phyloP scores from a whole-genome alignment of 2,113 vertebrate genomes.

The Aptenodytes forsteri region DNA sequence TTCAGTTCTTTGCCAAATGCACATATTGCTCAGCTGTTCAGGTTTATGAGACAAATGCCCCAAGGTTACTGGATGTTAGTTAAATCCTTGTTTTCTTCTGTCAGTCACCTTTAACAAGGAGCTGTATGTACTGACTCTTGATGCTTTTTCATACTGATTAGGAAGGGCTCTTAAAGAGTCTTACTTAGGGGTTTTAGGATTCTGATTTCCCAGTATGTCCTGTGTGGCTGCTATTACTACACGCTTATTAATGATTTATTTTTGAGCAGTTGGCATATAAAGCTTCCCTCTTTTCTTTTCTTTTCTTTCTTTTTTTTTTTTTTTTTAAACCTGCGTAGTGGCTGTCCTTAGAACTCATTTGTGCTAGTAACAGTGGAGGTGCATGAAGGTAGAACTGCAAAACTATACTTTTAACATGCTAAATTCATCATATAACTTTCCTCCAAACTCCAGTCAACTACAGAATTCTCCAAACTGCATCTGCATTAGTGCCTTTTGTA shows the following conservation, averaged over 20 bases:
- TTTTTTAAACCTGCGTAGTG: background rate
- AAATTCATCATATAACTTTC: background rate
- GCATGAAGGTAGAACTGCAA: background rate
- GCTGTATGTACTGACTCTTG: background rate
- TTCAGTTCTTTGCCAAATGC: conserved; percentile 40
- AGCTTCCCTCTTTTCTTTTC: background rate
- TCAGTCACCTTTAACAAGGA: conserved; percentile 53
- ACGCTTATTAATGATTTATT: background rate
- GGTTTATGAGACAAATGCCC: background rate
- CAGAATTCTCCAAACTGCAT: background rate
- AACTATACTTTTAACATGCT: background rate
- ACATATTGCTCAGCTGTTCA: conserved; percentile 30
- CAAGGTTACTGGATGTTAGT: conserved; percentile 37
- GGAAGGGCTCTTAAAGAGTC: background rate
- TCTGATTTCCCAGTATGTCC: background rate
- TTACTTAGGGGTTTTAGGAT: background rate
- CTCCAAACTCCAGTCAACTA: background rate
- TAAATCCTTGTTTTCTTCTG: conserved; percentile 19
- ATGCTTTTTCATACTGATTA: background rate
- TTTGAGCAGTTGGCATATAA: background rate
- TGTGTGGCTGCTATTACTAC: background rate
- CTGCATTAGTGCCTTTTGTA: background rate
- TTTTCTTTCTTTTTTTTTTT: background rate
- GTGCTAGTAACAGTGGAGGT: background rate
- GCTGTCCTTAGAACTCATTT: background rate